Base-by-base conservation (phyloP, 2,888 invertebrate genomes). In the Vanessa cardui region DNA sequence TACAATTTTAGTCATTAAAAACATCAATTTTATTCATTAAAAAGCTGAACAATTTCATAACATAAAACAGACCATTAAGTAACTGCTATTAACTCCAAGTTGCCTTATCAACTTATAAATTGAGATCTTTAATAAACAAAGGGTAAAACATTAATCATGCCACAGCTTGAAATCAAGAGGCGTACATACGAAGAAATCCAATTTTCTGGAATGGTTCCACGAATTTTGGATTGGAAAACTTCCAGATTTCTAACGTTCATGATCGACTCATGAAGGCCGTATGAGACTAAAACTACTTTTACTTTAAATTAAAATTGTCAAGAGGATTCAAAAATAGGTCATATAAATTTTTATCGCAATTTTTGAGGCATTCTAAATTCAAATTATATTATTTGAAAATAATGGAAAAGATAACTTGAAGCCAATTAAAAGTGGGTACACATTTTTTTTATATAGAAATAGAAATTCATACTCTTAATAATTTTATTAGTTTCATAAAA, bases 181-280 rank as follows among this genome's bases (percentile, higher is more conserved):
- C 69, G 66, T 67, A 68, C 73, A 74, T 73, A 75, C 73, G 73
- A 75, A 74, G 74, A 76, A 74, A 77, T 75, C 72, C 75, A 76
- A 76, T 77, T 76, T 77, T 77, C 74, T 74, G 69, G 72, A 77
- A 77, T 75, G 73, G 73, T 72, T 72, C 69, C 68, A 73, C 75
- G 72, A 76, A 77, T 77, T 74, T 74, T 67, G 69, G 75, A 77
- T 77, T 77, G 76, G 76, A 76, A 75, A 76, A 75, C 75, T 76
- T 77, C 77, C 76, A 77, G 74, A 73, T 75, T 76, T 77, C 75
- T 74, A 76, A 74, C 69, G 72, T 70, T 68, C 71, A 66, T 72
- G 73, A 74, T 74, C 66, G 70, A 64, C 62, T 69, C 69, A 58
- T 68, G 65, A 66, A 68, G 70, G 63, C 68, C 65, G 68, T 71